Percentiles rank a stretch among this genome's conserved stretches.
Evolutionary conservation across 2,888 invertebrate species (phyloP).

Genomic region (Diarsia mendica): DNA sequence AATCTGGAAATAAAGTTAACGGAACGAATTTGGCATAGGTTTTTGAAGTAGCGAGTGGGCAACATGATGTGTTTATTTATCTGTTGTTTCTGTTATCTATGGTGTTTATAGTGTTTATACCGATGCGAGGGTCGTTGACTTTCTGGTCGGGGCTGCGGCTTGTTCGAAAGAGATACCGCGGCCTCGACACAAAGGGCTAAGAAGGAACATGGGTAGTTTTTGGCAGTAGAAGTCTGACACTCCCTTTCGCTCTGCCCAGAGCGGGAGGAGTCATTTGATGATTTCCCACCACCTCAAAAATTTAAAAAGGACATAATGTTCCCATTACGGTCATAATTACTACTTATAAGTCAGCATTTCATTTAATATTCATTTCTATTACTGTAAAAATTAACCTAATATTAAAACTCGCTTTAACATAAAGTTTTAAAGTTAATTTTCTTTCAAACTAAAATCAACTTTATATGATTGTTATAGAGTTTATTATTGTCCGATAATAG

Average conservation of each 20-base stretch:
- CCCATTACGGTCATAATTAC: not conserved
- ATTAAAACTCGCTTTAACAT: not conserved
- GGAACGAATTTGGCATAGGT: not conserved
- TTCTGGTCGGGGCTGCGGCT: too few relatives aligned
- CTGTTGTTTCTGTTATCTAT: too few relatives aligned
- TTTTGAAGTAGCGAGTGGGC: not conserved
- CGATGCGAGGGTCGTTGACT: not conserved
- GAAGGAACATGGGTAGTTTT: too few relatives aligned
- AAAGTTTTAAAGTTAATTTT: slow-evolving; percentile 6
- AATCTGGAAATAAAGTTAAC: not conserved
- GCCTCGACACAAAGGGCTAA: too few relatives aligned
- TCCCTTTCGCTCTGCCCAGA: too few relatives aligned
- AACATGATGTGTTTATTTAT: not conserved
- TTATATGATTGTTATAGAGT: slow-evolving; percentile 22
- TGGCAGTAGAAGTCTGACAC: too few relatives aligned
- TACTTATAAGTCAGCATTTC: not conserved
- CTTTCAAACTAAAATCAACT: slow-evolving; percentile 36
- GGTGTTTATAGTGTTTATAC: not conserved
- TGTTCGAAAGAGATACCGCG: too few relatives aligned
- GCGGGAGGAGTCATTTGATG: too few relatives aligned
- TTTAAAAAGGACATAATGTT: not conserved
- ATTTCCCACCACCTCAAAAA: too few relatives aligned
- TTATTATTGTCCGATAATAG: slow-evolving; percentile 18
- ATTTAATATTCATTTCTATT: slow-evolving; percentile 12
- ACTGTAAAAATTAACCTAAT: not conserved